These are phyloP conservation scores for Morus bassanus DNA, from an alignment of 2,797 vertebrate species.

Conservation along the genomic window DNA sequence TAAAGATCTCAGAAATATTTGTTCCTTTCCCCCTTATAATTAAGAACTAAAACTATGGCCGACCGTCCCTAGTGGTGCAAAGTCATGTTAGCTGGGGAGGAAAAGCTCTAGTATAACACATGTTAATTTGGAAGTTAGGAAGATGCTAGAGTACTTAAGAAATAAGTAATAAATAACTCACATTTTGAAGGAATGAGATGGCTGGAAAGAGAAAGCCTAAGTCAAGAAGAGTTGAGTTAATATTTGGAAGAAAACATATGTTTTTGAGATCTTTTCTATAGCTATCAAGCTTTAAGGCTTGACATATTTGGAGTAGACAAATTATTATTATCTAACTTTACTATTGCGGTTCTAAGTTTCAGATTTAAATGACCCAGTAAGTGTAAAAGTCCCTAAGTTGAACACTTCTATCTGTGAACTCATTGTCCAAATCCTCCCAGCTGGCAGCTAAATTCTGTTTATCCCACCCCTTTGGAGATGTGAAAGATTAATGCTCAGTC, in stretches of 20 bases:
- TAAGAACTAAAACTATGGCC: background rate
- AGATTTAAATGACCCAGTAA: background rate
- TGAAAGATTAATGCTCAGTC: background rate
- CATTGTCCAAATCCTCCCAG: background rate
- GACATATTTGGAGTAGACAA: background rate
- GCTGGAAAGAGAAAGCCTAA: background rate
- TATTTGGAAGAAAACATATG: fast-evolving
- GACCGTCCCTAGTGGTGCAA: background rate
- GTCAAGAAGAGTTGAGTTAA: background rate
- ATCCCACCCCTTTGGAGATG: background rate
- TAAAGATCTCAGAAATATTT: background rate
- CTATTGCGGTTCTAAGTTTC: background rate
- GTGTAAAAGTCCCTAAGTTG: background rate
- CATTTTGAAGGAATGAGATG: background rate
- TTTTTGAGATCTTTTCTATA: background rate
- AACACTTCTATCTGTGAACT: background rate
- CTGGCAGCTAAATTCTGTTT: background rate
- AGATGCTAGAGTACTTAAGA: background rate
- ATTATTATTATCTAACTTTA: background rate
- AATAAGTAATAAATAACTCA: background rate
- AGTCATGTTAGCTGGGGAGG: background rate
- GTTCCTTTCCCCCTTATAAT: background rate
- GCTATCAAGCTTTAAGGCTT: background rate
- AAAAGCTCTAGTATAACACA: background rate
- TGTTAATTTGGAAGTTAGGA: background rate